Evolutionary conservation across 2,113 vertebrate species (phyloP).

Genomic region (Mobula hypostoma): DNA sequence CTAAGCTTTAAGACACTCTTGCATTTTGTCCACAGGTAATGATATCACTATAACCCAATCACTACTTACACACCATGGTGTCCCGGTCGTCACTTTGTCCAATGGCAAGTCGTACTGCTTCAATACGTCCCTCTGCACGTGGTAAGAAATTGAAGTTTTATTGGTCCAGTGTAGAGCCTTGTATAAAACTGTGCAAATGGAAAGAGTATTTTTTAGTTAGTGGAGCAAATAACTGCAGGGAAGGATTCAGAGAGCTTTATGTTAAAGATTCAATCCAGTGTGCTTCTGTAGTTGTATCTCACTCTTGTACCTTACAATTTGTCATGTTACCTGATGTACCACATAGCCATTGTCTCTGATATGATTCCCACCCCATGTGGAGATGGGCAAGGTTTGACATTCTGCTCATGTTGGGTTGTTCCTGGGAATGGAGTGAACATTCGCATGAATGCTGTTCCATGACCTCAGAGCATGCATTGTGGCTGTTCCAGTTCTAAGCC

Average conservation of each 20-base stretch:
- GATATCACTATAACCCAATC: slow-evolving; percentile 81
- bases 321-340: background rate
- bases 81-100: slow-evolving; percentile 83
- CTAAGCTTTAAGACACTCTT: background rate
- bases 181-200: background rate
- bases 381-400: background rate
- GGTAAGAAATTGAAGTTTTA: slow-evolving; percentile 56
- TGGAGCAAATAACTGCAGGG: background rate
- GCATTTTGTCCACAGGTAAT: slow-evolving; percentile 57
- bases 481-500: background rate
- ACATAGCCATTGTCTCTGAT: background rate
- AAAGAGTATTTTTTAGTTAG: background rate
- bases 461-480: background rate
- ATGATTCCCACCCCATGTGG: background rate
- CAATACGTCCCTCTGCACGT: slow-evolving; percentile 76
- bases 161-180: background rate
- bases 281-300: background rate
- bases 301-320: background rate
- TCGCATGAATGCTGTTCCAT: background rate
- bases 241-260: background rate
- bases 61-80: slow-evolving; percentile 86
- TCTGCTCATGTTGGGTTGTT: background rate
- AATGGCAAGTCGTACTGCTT: slow-evolving; percentile 94
- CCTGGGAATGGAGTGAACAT: background rate
- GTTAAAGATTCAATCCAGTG: background rate